phyloP scores from a whole-genome alignment of 2,113 vertebrate genomes.

The Daubentonia madagascariensis region DNA sequence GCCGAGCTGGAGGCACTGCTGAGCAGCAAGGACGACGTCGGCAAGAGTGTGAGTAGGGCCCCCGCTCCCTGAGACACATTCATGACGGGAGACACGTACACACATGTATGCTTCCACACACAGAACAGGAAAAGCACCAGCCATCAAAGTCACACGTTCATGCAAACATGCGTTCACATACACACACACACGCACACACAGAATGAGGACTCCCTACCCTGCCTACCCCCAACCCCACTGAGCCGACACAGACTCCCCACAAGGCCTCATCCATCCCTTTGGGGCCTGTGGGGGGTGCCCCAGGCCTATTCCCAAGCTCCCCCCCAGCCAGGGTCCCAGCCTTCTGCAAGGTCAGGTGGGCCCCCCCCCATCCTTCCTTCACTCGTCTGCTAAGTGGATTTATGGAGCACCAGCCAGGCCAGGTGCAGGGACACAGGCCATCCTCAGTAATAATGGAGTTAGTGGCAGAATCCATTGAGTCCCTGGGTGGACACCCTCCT shows the following conservation, averaged over 20 bases:
- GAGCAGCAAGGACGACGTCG: constrained; percentile 93
- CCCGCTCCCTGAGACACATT: accelerated
- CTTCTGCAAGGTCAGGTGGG: neutral
- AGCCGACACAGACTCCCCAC: neutral
- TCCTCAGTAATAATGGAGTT: neutral
- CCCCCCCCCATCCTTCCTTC: neutral
- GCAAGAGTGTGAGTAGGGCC: constrained; percentile 87
- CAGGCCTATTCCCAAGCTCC: neutral
- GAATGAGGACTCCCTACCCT: neutral
- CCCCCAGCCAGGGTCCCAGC: neutral
- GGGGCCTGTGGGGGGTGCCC: neutral
- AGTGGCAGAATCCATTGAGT: neutral
- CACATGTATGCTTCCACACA: accelerated
- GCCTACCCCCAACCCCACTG: neutral
- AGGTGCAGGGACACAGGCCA: neutral
- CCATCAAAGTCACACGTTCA: accelerated
- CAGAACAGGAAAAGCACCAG: accelerated
- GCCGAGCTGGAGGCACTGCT: constrained; percentile 92
- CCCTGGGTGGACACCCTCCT: neutral
- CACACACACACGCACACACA: neutral
- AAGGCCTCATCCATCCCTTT: neutral
- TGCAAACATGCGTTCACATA: neutral
- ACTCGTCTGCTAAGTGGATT: accelerated
- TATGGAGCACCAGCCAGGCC: neutral
- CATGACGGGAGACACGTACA: accelerated